Conservation (phyloP, 2,888 invertebrate species). For the Palloptera scutellata region DNA sequence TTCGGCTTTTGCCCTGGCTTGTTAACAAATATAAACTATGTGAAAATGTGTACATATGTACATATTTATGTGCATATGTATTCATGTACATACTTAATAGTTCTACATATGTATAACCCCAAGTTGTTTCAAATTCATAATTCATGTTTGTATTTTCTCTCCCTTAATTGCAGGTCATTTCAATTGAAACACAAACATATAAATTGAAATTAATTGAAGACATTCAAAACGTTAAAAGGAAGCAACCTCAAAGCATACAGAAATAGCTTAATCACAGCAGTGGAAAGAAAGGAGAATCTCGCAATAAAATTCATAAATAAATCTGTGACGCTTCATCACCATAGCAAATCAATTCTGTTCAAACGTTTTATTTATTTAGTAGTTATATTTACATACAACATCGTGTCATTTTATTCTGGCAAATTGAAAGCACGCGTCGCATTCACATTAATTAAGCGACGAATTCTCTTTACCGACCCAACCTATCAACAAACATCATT, state of each 20-base stretch:
- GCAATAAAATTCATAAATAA: no score
- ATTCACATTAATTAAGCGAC: slow-evolving; percentile 34
- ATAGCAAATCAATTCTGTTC: slow-evolving; percentile 5
- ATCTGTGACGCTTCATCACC: neutral
- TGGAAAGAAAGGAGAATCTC: slow-evolving; percentile 15
- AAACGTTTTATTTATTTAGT: neutral
- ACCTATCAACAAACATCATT: slow-evolving; percentile 35
- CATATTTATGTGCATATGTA: no score
- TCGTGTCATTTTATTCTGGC: neutral
- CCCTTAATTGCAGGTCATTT: slow-evolving; percentile 39
- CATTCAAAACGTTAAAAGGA: neutral
- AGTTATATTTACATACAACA: neutral
- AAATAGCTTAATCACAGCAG: slow-evolving; percentile 9
- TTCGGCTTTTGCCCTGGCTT: no score
- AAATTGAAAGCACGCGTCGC: neutral
- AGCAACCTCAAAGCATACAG: slow-evolving; percentile 6
- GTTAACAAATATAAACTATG: no score
- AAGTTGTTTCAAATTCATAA: no score
- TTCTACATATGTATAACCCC: no score
- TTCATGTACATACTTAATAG: no score
- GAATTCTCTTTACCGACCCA: neutral
- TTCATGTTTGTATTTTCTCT: slow-evolving; percentile 5
- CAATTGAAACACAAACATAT: slow-evolving; percentile 29
- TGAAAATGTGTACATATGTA: no score
- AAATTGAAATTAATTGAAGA: slow-evolving; percentile 13